Base-by-base conservation (phyloP, 1,140 invertebrate species). In the Drosophila ironensis region DNA sequence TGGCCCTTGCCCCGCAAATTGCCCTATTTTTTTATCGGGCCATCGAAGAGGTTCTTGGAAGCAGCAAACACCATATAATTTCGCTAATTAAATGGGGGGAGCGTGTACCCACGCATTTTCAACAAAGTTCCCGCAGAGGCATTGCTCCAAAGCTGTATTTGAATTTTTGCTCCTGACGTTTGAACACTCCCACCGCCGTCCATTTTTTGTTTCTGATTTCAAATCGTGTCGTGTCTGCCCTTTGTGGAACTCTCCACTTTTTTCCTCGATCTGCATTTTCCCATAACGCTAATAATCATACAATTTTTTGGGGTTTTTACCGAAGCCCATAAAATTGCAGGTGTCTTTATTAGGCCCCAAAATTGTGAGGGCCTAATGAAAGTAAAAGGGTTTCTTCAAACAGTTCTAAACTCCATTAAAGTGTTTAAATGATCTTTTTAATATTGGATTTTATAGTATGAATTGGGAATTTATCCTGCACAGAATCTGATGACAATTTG, bases 71-170 rank as follows among this genome's bases (percentile, higher is more conserved):
- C 70, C 77, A 78, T 88, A 88, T 88, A 88, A 88, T 88, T 88
- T 88, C 35, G 66, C 78, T 88, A 88, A 88, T 88, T 88, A 81
- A 88, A 88, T 88, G 84, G 75, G 78, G 27, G 84, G 71, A 88
- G 84, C 60, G 70, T 72, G 76, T 75, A 78, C 53, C 71, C 60
- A 74, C 70, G 44, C 59, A 74, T 66, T 69, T 64, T 46, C 8
- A 17, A 14, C 41, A 54, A 19, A 40, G 45, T 59, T 50, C 9
- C 19, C 17, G 33, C 16, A 28, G 48, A 47, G 63, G 40, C 30
- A 54, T 14, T 30, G 12, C 19, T 69, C 52, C 38, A 22, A 11
- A 42, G 22, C 9, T 17, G 60, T 24, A 63, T 64, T 40, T 60
- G 44, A 63, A 48, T 63, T 63, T 48, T 28, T 22, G 11, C 9